These are phyloP conservation scores for Enteromius afrohamiltoni DNA, from an alignment of 2,797 vertebrate species.

Conservation along the genomic window DNA sequence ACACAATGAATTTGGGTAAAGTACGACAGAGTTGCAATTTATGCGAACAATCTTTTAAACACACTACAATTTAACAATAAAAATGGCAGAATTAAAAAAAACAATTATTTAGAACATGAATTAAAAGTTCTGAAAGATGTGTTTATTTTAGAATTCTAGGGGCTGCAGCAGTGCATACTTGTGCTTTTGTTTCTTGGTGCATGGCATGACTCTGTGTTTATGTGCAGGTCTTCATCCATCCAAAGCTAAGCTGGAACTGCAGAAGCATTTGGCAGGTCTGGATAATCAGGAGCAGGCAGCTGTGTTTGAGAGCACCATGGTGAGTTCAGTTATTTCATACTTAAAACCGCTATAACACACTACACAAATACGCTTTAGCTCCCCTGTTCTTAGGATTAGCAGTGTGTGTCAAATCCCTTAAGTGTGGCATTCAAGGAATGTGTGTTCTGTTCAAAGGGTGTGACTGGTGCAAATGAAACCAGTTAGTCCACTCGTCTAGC, in stretches of 20 bases:
- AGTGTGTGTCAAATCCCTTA: conserved; percentile 37
- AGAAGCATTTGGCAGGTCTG: conserved; percentile 89
- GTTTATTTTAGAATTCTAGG: neutral
- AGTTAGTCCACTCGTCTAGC: conserved; percentile 38
- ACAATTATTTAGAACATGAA: neutral
- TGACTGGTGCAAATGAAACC: conserved; percentile 43
- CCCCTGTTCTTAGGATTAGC: conserved; percentile 7
- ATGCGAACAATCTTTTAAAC: neutral
- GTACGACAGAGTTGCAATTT: neutral
- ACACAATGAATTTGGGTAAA: neutral
- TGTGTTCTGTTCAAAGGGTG: conserved; percentile 41
- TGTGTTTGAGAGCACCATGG: conserved; percentile 92
- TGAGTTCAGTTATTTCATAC: conserved; percentile 67
- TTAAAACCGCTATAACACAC: conserved; percentile 22
- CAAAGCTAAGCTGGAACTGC: conserved; percentile 92
- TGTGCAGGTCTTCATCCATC: conserved; percentile 86
- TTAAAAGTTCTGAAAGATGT: neutral
- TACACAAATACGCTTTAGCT: conserved; percentile 5
- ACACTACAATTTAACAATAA: neutral
- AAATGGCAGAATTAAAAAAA: neutral
- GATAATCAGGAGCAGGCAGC: conserved; percentile 90
- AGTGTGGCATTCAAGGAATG: conserved; percentile 26
- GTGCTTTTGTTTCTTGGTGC: conserved; percentile 15
- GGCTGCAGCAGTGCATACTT: neutral
- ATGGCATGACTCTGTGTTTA: conserved; percentile 22